Conservation (phyloP, 2,888 invertebrate species). For the Cosmorhoe ocellata region DNA sequence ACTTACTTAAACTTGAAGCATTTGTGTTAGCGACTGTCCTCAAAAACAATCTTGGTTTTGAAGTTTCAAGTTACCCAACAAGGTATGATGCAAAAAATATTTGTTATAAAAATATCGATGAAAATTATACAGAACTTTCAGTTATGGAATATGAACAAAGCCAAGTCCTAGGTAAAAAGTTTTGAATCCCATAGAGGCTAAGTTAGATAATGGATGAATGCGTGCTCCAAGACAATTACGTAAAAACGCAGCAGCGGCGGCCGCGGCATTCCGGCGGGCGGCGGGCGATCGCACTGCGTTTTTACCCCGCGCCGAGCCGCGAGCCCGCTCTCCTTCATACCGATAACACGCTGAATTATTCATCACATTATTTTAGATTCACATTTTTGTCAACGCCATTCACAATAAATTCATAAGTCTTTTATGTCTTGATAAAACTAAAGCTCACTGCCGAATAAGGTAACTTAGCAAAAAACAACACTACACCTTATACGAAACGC, state of each 20-base stretch:
- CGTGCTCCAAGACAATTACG: constrained; percentile 78
- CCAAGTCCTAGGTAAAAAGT: constrained; percentile 37
- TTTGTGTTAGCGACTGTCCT: constrained; percentile 12
- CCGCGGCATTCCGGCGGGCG: constrained; percentile 71
- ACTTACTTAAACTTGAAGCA: constrained; percentile 3
- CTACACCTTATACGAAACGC: constrained; percentile 54
- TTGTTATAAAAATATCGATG: constrained; percentile 19
- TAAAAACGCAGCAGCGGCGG: constrained; percentile 71
- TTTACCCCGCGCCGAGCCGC: constrained; percentile 54
- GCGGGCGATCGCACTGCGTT: constrained; percentile 56
- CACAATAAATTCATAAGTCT: constrained; percentile 77
- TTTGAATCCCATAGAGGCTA: constrained; percentile 37
- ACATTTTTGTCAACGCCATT: constrained; percentile 82
- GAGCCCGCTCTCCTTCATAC: constrained; percentile 68
- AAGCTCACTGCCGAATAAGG: constrained; percentile 75
- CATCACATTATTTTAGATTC: constrained; percentile 78
- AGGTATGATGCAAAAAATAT: constrained; percentile 14
- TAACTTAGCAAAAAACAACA: constrained; percentile 54
- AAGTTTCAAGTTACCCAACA: constrained; percentile 22
- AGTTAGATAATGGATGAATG: constrained; percentile 79
- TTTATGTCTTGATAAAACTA: constrained; percentile 82
- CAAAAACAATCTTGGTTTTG: constrained; percentile 18
- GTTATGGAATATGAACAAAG: constrained; percentile 38
- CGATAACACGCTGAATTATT: constrained; percentile 82
- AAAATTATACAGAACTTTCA: constrained; percentile 34